Evolutionary conservation across 2,113 vertebrate species (phyloP).

Genomic region (Pangasianodon gigas): DNA sequence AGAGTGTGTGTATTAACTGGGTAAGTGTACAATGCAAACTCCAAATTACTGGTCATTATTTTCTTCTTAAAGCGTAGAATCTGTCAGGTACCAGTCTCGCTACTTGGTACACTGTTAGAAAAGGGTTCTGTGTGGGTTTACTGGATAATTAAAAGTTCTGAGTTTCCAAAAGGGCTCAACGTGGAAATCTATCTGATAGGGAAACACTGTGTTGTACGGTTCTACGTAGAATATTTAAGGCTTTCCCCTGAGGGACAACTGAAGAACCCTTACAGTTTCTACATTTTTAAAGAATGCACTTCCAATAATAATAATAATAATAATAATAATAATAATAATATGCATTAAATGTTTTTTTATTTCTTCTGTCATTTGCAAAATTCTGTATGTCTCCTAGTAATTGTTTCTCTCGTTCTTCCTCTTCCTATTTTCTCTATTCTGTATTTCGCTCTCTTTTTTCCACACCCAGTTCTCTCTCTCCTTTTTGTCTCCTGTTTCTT

Average conservation of each 20-base stretch:
- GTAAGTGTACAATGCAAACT: neutral
- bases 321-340: no score
- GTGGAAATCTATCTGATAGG: neutral
- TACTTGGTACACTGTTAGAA: no score
- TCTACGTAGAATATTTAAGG: no score
- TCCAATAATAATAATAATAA: no score
- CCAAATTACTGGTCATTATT: neutral
- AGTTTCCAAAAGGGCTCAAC: no score
- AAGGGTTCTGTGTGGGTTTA: neutral
- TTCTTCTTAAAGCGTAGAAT: neutral
- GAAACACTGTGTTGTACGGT: neutral
- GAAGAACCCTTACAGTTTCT: no score
- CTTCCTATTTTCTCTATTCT: neutral
- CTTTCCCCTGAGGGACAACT: no score
- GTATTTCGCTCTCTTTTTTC: neutral
- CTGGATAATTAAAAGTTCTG: neutral
- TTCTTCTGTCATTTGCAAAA: no score
- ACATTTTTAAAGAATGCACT: no score
- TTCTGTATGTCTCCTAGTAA: no score
- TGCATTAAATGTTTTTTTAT: no score
- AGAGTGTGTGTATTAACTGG: neutral
- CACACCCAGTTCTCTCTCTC: neutral
- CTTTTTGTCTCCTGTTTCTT: neutral
- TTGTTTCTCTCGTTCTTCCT: no score
- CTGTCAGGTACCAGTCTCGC: neutral